These are phyloP conservation scores for Pagrus major DNA, from an alignment of 2,113 vertebrate species.

Conservation along the genomic window DNA sequence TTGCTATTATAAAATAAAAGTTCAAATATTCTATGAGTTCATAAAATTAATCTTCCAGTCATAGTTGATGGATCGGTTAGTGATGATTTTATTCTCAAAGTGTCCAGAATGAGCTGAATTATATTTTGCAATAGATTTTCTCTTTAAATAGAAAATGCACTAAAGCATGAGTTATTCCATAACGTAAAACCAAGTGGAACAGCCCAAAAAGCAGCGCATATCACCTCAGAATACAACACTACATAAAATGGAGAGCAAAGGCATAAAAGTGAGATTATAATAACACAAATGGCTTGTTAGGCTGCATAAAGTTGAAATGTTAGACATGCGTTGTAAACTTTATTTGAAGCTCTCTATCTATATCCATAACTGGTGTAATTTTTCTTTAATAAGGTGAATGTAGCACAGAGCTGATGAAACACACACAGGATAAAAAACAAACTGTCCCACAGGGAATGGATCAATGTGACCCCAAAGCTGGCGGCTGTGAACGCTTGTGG, in stretches of 20 bases:
- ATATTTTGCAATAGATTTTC: neutral
- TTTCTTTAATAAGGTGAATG: neutral
- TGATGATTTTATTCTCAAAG: neutral
- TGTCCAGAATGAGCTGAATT: constrained; percentile 1
- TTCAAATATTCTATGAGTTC: neutral
- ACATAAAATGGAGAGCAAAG: neutral
- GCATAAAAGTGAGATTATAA: neutral
- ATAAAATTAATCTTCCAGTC: constrained; percentile 6
- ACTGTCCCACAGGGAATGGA: constrained; percentile 38
- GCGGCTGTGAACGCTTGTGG: constrained; percentile 37
- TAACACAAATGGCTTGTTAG: neutral
- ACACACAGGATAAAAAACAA: constrained; percentile 1
- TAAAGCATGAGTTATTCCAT: neutral
- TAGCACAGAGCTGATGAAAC: constrained; percentile 10
- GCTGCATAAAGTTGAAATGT: neutral
- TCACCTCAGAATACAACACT: neutral
- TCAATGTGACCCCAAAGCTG: constrained; percentile 63
- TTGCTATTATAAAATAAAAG: constrained; percentile 14
- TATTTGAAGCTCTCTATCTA: neutral
- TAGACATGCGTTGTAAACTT: neutral
- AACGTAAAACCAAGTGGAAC: neutral
- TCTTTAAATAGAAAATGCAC: constrained; percentile 1
- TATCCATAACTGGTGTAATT: neutral
- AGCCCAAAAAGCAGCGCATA: neutral
- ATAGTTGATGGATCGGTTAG: neutral